A percentile compares a stretch with the other conserved stretches of the same genome.
phyloP scores from a whole-genome alignment of 2,797 vertebrate genomes.

The Limosa lapponica region DNA sequence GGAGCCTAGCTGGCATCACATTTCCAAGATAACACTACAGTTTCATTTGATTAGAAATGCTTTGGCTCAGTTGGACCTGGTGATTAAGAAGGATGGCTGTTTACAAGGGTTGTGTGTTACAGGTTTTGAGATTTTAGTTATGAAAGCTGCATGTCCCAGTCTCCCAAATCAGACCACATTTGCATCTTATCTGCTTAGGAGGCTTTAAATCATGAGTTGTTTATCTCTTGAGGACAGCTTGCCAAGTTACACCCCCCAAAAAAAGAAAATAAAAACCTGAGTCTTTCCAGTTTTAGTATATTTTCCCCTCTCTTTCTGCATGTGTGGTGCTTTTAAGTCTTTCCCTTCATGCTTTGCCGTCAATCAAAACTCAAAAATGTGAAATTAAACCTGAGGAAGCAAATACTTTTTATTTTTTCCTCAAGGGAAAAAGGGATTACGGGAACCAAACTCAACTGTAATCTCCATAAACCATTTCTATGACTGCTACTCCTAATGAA shows the following conservation, averaged over 20 bases:
- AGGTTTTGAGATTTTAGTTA: not conserved
- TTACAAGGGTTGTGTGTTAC: not conserved
- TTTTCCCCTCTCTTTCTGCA: not conserved
- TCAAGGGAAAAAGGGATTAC: constrained; percentile 15
- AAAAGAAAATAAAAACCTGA: not conserved
- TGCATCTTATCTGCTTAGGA: not conserved
- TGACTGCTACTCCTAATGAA: constrained; percentile 9
- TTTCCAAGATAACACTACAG: not conserved
- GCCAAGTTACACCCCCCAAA: not conserved
- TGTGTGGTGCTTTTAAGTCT: not conserved
- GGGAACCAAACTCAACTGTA: constrained; percentile 17
- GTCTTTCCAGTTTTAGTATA: not conserved
- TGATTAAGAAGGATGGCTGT: not conserved
- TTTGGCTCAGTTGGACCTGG: not conserved
- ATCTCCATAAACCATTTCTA: constrained; percentile 41
- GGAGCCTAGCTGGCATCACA: not conserved
- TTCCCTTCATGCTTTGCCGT: not conserved
- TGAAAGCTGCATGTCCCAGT: not conserved
- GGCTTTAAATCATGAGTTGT: not conserved
- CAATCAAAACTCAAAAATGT: not conserved
- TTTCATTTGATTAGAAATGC: not conserved
- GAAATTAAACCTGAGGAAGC: not conserved
- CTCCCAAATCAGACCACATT: not conserved
- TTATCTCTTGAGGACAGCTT: not conserved
- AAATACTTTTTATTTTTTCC: constrained; percentile 11